Conservation (phyloP, 2,797 vertebrate species). For the Momotus momota region DNA sequence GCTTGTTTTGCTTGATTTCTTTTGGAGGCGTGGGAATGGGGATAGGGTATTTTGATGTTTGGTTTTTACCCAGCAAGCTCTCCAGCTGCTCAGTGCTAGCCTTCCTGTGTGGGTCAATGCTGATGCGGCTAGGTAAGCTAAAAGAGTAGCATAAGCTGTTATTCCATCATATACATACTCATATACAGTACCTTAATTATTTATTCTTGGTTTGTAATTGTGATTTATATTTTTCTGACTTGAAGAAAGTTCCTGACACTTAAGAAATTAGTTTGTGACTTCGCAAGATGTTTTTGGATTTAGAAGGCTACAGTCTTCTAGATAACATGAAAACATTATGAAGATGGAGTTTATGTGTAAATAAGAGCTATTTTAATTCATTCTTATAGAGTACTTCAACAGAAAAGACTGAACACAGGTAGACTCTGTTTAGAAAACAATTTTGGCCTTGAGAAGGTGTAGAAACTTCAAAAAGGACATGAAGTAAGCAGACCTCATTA, state of each 20-base stretch:
- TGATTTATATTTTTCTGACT: background rate
- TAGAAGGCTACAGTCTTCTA: background rate
- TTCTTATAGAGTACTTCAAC: background rate
- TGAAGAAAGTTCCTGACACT: background rate
- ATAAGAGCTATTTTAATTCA: conserved; percentile 26
- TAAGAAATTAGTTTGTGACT: conserved; percentile 38
- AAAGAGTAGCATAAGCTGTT: background rate
- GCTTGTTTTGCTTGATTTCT: too few species aligned
- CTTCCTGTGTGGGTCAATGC: background rate
- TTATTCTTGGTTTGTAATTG: background rate
- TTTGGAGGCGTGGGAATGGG: too few species aligned
- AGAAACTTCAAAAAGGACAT: conserved; percentile 37
- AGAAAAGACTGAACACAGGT: background rate
- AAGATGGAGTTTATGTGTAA: background rate
- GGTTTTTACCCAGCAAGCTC: background rate
- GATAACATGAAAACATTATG: background rate
- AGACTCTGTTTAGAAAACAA: conserved; percentile 45
- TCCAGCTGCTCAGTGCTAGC: background rate
- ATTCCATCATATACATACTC: background rate
- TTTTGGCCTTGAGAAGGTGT: conserved; percentile 65
- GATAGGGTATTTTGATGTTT: background rate
- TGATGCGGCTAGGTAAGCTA: background rate
- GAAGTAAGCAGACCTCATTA: conserved; percentile 43
- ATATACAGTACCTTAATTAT: background rate
- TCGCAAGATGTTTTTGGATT: conserved; percentile 36